A percentile compares a stretch with the other conserved stretches of the same genome.
Evolutionary conservation across 2,113 vertebrate genomes (phyloP).

Genomic region (Gila orcuttii): DNA sequence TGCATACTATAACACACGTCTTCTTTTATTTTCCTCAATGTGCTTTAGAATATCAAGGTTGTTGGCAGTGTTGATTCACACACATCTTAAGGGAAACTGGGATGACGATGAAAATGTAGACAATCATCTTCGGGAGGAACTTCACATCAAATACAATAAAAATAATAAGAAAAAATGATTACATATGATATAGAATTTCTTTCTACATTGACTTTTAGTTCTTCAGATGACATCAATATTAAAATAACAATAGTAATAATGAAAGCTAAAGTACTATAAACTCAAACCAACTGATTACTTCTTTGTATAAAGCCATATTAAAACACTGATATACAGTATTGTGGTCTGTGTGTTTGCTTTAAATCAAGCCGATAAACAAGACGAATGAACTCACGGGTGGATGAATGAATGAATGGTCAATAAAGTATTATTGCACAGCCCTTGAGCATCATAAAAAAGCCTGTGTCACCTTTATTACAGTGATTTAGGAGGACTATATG

Average conservation of each 20-base stretch:
- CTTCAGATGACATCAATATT: not conserved
- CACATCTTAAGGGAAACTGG: not conserved
- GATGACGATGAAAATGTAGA: not conserved
- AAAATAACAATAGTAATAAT: not conserved
- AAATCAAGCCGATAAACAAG: constrained; percentile 30
- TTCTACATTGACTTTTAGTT: too few species aligned
- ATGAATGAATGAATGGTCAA: constrained; percentile 15
- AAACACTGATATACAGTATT: not conserved
- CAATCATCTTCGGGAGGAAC: not conserved
- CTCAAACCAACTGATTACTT: not conserved
- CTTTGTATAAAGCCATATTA: not conserved
- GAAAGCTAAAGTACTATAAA: not conserved
- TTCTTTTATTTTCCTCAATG: not conserved
- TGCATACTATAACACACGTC: not conserved
- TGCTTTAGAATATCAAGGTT: not conserved
- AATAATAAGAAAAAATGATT: not conserved
- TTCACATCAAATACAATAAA: not conserved
- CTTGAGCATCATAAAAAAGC: constrained; percentile 21
- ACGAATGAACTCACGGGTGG: constrained; percentile 3
- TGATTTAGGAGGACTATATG: not conserved
- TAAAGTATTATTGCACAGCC: constrained; percentile 29
- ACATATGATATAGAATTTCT: not conserved
- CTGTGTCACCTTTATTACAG: constrained; percentile 4
- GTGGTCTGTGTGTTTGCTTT: constrained; percentile 21
- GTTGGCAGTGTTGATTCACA: not conserved